Evolutionary conservation across 2,797 vertebrate genomes (phyloP).

Genomic region (Sylvilagus floridanus): DNA sequence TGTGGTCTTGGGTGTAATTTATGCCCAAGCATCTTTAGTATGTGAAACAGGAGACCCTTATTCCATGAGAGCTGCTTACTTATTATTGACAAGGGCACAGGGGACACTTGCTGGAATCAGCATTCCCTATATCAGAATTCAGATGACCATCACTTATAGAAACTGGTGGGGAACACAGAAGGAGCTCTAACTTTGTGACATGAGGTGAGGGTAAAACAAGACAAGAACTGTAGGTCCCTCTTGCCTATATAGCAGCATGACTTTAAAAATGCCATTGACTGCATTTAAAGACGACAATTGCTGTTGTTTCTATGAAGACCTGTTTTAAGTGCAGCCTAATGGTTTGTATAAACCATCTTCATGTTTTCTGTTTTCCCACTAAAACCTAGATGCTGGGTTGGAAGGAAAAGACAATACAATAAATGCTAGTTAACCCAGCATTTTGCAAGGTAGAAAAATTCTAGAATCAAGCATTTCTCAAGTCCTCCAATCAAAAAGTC

Average conservation of each 20-base stretch:
- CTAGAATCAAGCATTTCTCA: constrained; percentile 17
- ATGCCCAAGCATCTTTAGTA: constrained; percentile 12
- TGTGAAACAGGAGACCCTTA: constrained; percentile 52
- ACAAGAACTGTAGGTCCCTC: not conserved
- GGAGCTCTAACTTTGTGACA: not conserved
- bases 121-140: constrained; percentile 26
- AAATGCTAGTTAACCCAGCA: not conserved
- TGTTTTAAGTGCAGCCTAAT: not conserved
- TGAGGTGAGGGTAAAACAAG: not conserved
- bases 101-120: not conserved
- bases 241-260: not conserved
- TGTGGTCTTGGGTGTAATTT: constrained; percentile 40
- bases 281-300: not conserved
- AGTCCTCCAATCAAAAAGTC: not conserved
- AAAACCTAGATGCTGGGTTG: constrained; percentile 1
- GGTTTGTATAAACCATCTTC: constrained; percentile 6
- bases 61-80: constrained; percentile 7
- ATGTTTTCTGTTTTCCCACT: not conserved
- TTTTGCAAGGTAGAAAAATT: constrained; percentile 32
- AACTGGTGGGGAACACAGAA: not conserved
- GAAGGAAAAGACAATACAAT: not conserved
- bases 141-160: not conserved
- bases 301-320: not conserved
- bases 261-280: not conserved
- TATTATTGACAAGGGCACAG: not conserved